A percentile compares a stretch with the other conserved stretches of the same genome.
Evolutionary conservation across 2,888 invertebrate genomes (phyloP).

Genomic region (Luperina nickerlii): DNA sequence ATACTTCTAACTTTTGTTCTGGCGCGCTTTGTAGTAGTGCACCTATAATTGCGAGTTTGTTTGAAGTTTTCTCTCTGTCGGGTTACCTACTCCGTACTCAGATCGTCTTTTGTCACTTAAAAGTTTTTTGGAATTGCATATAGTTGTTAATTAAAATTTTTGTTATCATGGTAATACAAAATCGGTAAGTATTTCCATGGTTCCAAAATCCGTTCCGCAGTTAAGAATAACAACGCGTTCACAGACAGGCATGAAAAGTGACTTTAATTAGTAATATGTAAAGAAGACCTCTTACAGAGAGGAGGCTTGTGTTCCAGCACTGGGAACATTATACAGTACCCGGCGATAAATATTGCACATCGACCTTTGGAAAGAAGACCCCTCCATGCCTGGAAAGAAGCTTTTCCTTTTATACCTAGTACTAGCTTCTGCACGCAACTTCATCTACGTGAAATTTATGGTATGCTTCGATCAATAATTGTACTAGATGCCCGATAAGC

Average conservation of each 20-base stretch:
- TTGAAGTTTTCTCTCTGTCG: not conserved
- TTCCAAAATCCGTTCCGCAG: not conserved
- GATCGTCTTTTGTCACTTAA: not conserved
- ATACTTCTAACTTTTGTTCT: no score
- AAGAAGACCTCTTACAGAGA: not conserved
- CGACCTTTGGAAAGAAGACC: no score
- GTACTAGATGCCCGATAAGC: no score
- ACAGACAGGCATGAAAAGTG: not conserved
- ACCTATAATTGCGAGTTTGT: not conserved
- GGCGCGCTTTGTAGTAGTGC: not conserved
- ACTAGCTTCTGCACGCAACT: no score
- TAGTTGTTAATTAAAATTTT: not conserved
- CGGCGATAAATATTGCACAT: no score
- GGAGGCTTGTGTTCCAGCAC: no score
- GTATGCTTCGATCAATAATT: no score
- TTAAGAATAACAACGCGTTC: not conserved
- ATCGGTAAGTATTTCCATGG: not conserved
- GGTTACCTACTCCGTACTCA: not conserved
- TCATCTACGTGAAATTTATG: no score
- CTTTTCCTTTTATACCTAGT: no score
- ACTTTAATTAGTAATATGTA: not conserved
- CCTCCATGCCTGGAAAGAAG: no score
- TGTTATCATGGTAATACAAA: not conserved
- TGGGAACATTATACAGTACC: no score
- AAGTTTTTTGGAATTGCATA: not conserved